Evolutionary conservation across 2,113 vertebrate genomes (phyloP), one percentile per base, ranked within the genome.

Genomic region (Poeciliopsis occidentalis): DNA sequence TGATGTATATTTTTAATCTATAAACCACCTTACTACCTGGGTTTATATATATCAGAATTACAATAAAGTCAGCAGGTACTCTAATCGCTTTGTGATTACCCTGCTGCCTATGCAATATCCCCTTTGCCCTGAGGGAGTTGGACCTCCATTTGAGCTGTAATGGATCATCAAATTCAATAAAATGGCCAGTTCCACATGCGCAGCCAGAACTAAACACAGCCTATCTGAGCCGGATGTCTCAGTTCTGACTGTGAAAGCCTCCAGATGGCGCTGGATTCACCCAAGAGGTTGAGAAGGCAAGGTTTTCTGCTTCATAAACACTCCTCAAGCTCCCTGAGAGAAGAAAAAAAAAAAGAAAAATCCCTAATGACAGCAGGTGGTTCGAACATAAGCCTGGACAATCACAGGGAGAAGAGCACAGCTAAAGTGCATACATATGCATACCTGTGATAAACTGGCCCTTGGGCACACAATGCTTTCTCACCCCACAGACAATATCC

Each of bases 1-100:
- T 91, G 89, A 91, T 89, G 86, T 91, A 91, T 83, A 90, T 92
- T 83, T 90, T 85, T 87, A 91, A 93, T 93, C 88, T 91, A 82
- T 87, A 86, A 88, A 83, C 72, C 85, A 87, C 71, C 76, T 87
- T 76, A 67, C 75, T 54, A 83, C 78, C 78, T 86, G 78, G 83
- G 76, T 88, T 90, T 86, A 51, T 71, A 85, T 78, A 83, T 76
- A 79, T 87, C 79, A 88, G 78, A 68, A 63, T 87, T 84, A 86
- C 82, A 88, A 91, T 92, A 84, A 87, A 85, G 86, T 87, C 87
- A 85, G 88, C 87, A 85, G 88, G 81, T 88, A 86, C 71, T 85
- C 85, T 91, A 88, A 91, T 90, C 78, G 88, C 69, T 67, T 39
- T 76, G 79, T 80, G 91, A 92, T 93, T 90, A 85, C 84, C 81